Conservation (phyloP, 2,888 invertebrate species). For the Furcula furcula region DNA sequence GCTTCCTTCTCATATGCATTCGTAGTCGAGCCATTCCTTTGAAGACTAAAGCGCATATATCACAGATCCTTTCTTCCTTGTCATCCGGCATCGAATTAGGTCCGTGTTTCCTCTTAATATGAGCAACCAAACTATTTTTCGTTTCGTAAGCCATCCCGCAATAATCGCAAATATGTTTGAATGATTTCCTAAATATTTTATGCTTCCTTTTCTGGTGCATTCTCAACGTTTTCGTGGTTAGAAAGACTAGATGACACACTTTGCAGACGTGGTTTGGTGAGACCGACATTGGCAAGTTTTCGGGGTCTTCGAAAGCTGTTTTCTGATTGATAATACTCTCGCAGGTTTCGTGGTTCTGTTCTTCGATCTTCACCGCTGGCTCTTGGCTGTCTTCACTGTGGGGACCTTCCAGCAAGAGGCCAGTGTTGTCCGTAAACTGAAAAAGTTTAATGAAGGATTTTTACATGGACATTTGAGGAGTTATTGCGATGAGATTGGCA, state of each 20-base stretch:
- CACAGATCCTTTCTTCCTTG: constrained; percentile 57
- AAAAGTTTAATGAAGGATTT: too few species aligned
- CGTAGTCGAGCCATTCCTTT: constrained; percentile 62
- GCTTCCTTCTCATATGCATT: constrained; percentile 72
- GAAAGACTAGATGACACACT: constrained; percentile 69
- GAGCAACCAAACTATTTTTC: constrained; percentile 65
- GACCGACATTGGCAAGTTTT: constrained; percentile 8
- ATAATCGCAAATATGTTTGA: constrained; percentile 61
- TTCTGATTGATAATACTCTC: constrained; percentile 58
- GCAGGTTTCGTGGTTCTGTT: constrained; percentile 59
- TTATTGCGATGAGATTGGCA: too few species aligned
- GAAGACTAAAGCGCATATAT: constrained; percentile 67
- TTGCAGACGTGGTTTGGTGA: constrained; percentile 50
- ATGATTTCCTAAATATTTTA: constrained; percentile 51
- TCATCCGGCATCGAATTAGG: constrained; percentile 53
- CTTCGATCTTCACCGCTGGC: constrained; percentile 54
- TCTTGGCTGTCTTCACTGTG: constrained; percentile 54
- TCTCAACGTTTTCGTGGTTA: constrained; percentile 53
- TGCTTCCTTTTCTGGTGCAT: constrained; percentile 69
- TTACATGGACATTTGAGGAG: too few species aligned
- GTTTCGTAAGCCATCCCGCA: constrained; percentile 69
- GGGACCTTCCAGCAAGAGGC: constrained; percentile 44
- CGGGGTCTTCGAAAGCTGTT: constrained; percentile 18
- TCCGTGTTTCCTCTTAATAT: constrained; percentile 67
- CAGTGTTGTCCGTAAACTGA: constrained; percentile 58